Evolutionary conservation across 1,140 invertebrate genomes (phyloP).

Genomic region (Pseudomyrmex dendroicus): DNA sequence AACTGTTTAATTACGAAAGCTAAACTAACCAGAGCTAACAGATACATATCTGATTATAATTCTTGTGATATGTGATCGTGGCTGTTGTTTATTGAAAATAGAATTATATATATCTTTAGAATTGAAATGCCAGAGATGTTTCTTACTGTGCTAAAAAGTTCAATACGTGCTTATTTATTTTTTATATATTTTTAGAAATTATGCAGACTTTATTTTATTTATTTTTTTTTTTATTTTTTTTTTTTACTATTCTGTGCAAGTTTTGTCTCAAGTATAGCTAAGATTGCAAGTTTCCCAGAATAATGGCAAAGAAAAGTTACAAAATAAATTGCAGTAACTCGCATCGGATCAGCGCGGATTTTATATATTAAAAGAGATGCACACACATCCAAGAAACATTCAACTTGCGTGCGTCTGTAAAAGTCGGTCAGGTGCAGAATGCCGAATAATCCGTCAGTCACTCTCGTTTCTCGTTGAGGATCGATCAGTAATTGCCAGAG

Average conservation of each 20-base stretch:
- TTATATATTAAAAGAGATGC: conserved; percentile 1
- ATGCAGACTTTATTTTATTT: no score
- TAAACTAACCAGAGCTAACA: neutral
- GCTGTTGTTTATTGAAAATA: neutral
- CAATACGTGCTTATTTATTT: no score
- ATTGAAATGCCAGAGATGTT: neutral
- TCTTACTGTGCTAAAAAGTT: neutral
- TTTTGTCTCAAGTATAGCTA: no score
- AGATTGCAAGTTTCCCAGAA: no score
- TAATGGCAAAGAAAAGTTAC: no score
- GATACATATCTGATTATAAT: no score
- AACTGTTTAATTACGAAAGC: conserved; percentile 18
- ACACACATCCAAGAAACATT: neutral
- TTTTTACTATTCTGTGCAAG: no score
- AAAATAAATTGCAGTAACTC: no score
- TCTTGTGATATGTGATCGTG: neutral
- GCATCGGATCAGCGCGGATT: no score
- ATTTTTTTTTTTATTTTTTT: no score
- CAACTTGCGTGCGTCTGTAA: neutral
- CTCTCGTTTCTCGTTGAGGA: neutral
- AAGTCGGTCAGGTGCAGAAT: conserved; percentile 19
- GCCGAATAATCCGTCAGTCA: conserved; percentile 20
- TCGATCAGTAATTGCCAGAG: conserved; percentile 29
- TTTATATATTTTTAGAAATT: neutral
- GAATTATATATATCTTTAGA: neutral